phyloP scores from a whole-genome alignment of 2,888 invertebrate species.

The Drosophila atripex region DNA sequence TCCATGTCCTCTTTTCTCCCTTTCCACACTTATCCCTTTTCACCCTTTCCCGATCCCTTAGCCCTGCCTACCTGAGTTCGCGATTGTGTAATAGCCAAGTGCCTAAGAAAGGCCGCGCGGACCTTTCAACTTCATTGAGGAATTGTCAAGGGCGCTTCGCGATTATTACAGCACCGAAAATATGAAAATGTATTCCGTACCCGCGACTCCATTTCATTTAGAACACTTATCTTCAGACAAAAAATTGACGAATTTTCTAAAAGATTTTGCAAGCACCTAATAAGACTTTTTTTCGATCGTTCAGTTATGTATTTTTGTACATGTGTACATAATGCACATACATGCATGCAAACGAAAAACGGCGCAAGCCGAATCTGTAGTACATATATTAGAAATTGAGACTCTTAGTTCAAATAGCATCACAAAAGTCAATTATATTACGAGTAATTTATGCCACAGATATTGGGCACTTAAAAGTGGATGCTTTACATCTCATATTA shows the following conservation, averaged over 20 bases:
- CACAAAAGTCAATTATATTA: no score
- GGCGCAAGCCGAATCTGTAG: no score
- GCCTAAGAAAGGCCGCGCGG: slow-evolving; percentile 31
- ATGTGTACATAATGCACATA: no score
- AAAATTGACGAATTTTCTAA: not conserved
- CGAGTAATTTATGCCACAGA: no score
- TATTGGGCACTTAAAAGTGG: no score
- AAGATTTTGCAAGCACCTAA: no score
- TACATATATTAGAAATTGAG: no score
- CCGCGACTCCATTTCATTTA: not conserved
- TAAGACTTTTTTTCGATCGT: no score
- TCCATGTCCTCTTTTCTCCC: slow-evolving; percentile 9
- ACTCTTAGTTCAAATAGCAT: no score
- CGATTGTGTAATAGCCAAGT: slow-evolving; percentile 63
- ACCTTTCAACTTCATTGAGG: slow-evolving; percentile 75
- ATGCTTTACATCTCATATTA: no score
- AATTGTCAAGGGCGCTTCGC: slow-evolving; percentile 62
- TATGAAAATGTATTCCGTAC: not conserved
- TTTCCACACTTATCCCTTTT: not conserved
- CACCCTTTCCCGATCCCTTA: slow-evolving; percentile 12
- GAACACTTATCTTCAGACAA: not conserved
- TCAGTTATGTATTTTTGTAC: no score
- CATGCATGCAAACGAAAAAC: no score
- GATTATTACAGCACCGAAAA: slow-evolving; percentile 68
- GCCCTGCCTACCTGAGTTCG: slow-evolving; percentile 9